Evolutionary conservation across 1,140 invertebrate species (phyloP).

Genomic region (Octopus sinensis): DNA sequence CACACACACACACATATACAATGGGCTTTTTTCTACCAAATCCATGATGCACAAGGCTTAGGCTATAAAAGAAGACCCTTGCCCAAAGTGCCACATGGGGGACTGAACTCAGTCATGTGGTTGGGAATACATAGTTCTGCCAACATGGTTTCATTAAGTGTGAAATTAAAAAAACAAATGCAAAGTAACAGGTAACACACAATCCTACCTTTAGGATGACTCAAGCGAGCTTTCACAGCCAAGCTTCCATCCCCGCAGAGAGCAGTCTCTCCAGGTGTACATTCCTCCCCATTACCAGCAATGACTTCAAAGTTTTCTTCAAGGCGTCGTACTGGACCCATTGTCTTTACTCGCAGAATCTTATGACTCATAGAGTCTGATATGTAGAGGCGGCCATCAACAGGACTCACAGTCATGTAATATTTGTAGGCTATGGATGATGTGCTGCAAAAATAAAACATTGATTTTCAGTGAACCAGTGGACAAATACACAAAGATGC

Average conservation of each 20-base stretch:
- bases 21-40: not conserved
- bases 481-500: too few relatives aligned
- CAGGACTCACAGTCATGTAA: conserved; percentile 87
- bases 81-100: too few relatives aligned
- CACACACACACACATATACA: not conserved
- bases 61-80: too few relatives aligned
- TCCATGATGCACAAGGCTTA: too few relatives aligned
- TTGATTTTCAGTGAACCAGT: too few relatives aligned
- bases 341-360: conserved; percentile 84
- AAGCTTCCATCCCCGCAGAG: conserved; percentile 91
- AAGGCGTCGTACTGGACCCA: conserved; percentile 69
- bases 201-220: conserved; percentile 84
- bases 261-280: conserved; percentile 89
- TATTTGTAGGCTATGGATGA: conserved; percentile 91
- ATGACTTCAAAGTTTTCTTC: conserved; percentile 90
- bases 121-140: too few relatives aligned
- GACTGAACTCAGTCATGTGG: too few relatives aligned
- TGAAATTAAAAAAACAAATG: too few relatives aligned
- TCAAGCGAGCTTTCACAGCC: conserved; percentile 86
- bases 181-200: not conserved
- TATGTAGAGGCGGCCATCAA: conserved; percentile 90
- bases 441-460: conserved; percentile 64
- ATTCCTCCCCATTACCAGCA: conserved; percentile 90
- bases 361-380: conserved; percentile 92
- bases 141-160: too few relatives aligned